phyloP scores from a whole-genome alignment of 2,113 vertebrate species.

The Hiodon alosoides region DNA sequence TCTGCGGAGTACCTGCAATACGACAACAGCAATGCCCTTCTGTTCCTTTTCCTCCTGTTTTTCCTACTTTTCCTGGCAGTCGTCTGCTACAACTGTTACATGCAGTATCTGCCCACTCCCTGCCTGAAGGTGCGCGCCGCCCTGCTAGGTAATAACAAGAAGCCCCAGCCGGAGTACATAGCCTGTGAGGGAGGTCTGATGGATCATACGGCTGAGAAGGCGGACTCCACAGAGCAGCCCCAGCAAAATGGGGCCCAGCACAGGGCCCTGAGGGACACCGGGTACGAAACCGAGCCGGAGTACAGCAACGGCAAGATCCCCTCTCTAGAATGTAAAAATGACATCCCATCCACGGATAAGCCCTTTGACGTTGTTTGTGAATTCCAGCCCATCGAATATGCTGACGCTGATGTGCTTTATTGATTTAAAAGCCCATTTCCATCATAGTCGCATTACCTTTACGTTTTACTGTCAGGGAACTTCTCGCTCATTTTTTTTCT shows the following conservation, averaged over 20 bases:
- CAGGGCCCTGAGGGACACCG: constrained; percentile 75
- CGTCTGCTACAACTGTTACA: constrained; percentile 88
- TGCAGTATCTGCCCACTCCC: constrained; percentile 82
- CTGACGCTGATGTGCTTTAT: constrained; percentile 69
- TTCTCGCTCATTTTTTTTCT: not conserved
- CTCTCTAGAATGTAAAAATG: constrained; percentile 50
- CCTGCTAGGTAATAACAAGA: constrained; percentile 76
- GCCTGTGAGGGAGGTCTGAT: constrained; percentile 81
- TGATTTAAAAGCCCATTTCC: constrained; percentile 23
- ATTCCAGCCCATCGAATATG: constrained; percentile 75
- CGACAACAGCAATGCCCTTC: constrained; percentile 76
- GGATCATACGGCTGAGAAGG: constrained; percentile 72
- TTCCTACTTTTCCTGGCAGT: constrained; percentile 80
- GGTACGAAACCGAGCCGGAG: constrained; percentile 87
- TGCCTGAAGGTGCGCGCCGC: constrained; percentile 79
- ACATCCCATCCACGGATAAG: constrained; percentile 57
- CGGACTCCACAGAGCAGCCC: constrained; percentile 53
- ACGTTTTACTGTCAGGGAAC: constrained; percentile 3
- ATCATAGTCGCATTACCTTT: not conserved
- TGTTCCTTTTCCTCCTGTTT: constrained; percentile 85
- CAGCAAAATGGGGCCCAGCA: constrained; percentile 71
- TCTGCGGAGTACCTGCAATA: constrained; percentile 74
- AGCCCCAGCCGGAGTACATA: constrained; percentile 67
- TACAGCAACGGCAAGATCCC: constrained; percentile 72
- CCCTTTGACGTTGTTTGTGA: constrained; percentile 88